These are phyloP conservation scores for Prorops nasuta DNA, from an alignment of 1,140 invertebrate genomes.

Conservation along the genomic window DNA sequence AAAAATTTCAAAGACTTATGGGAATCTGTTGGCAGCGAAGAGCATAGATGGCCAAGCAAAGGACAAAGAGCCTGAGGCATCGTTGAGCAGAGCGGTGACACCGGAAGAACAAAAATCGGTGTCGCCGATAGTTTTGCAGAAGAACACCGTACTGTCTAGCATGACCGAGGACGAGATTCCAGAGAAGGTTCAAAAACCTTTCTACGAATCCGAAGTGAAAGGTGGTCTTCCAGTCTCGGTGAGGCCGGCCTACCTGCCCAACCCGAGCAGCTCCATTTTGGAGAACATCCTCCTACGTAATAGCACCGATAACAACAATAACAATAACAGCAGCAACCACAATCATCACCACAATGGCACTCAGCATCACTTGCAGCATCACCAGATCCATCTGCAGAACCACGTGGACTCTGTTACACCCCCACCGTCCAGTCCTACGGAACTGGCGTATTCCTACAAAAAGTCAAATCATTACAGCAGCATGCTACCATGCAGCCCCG, in stretches of 20 bases:
- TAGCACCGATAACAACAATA: slow-evolving; percentile 45
- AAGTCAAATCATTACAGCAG: slow-evolving; percentile 82
- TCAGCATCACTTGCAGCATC: slow-evolving; percentile 46
- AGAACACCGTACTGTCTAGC: slow-evolving; percentile 37
- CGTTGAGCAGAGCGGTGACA: slow-evolving; percentile 37
- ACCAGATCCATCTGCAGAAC: slow-evolving; percentile 52
- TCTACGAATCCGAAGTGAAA: slow-evolving; percentile 49
- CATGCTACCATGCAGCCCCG: slow-evolving; percentile 72
- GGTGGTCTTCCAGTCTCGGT: slow-evolving; percentile 23
- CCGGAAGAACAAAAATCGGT: slow-evolving; percentile 56
- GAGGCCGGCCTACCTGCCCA: slow-evolving; percentile 40
- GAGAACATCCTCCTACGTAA: slow-evolving; percentile 61
- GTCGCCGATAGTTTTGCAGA: slow-evolving; percentile 40
- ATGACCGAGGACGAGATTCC: slow-evolving; percentile 32
- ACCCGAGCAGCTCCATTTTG: slow-evolving; percentile 58
- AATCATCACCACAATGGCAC: slow-evolving; percentile 21
- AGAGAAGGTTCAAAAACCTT: slow-evolving; percentile 43
- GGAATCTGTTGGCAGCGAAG: slow-evolving; percentile 50
- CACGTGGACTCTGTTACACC: slow-evolving; percentile 65
- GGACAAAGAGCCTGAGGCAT: slow-evolving; percentile 50
- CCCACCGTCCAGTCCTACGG: slow-evolving; percentile 73
- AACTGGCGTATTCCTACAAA: slow-evolving; percentile 88
- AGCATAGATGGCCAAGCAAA: slow-evolving; percentile 59
- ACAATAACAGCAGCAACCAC: slow-evolving; percentile 40
- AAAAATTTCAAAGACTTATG: slow-evolving; percentile 80